phyloP scores from a whole-genome alignment of 2,888 invertebrate species.

The Gonocerus acuteangulatus region DNA sequence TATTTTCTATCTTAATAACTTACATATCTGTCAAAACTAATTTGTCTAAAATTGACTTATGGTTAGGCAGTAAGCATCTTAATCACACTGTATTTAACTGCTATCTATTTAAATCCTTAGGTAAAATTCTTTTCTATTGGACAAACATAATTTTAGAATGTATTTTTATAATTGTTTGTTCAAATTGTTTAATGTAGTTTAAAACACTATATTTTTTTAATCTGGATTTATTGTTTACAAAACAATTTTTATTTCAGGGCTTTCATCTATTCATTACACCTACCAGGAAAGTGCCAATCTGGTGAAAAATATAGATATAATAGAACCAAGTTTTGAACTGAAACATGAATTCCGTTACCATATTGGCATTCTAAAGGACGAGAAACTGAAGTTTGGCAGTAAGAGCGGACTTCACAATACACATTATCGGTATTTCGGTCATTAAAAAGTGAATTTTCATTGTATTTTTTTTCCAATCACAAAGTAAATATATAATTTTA shows the following conservation, averaged over 20 bases:
- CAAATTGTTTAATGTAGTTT: too few relatives aligned
- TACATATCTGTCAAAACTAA: too few relatives aligned
- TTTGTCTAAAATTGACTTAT: too few relatives aligned
- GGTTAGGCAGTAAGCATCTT: too few relatives aligned
- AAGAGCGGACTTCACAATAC: conserved; percentile 80
- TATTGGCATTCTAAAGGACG: conserved; percentile 79
- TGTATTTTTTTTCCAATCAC: too few relatives aligned
- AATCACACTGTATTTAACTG: too few relatives aligned
- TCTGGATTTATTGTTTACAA: background rate
- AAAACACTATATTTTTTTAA: background rate
- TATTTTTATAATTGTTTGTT: too few relatives aligned
- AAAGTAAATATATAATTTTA: too few relatives aligned
- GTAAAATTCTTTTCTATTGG: too few relatives aligned
- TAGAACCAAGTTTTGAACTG: conserved; percentile 80
- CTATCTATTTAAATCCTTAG: too few relatives aligned
- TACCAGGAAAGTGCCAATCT: conserved; percentile 77
- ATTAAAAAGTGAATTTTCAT: background rate
- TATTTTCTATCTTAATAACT: too few relatives aligned
- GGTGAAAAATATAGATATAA: conserved; percentile 78
- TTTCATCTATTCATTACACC: conserved; percentile 76
- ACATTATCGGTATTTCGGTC: conserved; percentile 58
- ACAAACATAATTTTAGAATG: too few relatives aligned
- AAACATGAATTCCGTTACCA: conserved; percentile 85
- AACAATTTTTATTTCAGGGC: conserved; percentile 43
- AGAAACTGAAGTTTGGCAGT: conserved; percentile 74